Percentiles rank a stretch among this genome's conserved stretches.
phyloP scores from a whole-genome alignment of 1,140 invertebrate genomes.

The Pissodes strobi region DNA sequence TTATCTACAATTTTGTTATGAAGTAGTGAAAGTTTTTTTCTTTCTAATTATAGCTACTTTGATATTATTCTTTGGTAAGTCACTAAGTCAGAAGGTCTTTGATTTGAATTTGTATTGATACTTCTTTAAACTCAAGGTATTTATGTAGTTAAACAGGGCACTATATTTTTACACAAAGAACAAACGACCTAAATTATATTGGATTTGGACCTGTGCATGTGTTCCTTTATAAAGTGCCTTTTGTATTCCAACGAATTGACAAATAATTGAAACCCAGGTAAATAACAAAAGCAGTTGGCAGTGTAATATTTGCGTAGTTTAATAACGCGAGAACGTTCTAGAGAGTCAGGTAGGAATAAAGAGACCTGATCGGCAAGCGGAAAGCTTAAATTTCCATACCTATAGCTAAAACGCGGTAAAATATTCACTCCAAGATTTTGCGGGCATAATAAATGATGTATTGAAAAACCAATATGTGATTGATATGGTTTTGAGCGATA shows the following conservation, averaged over 20 bases:
- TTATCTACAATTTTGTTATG: too few species aligned
- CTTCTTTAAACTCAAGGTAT: too few species aligned
- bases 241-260: constrained; percentile 27
- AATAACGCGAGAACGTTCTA: constrained; percentile 27
- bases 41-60: too few species aligned
- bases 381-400: constrained; percentile 28
- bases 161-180: background rate
- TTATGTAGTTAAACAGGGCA: too few species aligned
- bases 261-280: constrained; percentile 24
- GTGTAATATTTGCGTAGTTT: constrained; percentile 30
- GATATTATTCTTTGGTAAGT: too few species aligned
- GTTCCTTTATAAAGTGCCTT: constrained; percentile 12
- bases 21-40: too few species aligned
- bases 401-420: constrained; percentile 16
- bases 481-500: constrained; percentile 33
- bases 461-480: constrained; percentile 32
- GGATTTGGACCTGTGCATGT: constrained; percentile 13
- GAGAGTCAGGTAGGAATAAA: constrained; percentile 20
- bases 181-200: constrained; percentile 12
- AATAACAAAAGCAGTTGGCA: constrained; percentile 29
- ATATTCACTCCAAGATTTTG: constrained; percentile 28
- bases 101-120: too few species aligned
- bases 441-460: constrained; percentile 25
- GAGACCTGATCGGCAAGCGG: constrained; percentile 28
- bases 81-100: too few species aligned